Conservation (phyloP, 2,113 vertebrate genomes). For the Euleptes europaea region DNA sequence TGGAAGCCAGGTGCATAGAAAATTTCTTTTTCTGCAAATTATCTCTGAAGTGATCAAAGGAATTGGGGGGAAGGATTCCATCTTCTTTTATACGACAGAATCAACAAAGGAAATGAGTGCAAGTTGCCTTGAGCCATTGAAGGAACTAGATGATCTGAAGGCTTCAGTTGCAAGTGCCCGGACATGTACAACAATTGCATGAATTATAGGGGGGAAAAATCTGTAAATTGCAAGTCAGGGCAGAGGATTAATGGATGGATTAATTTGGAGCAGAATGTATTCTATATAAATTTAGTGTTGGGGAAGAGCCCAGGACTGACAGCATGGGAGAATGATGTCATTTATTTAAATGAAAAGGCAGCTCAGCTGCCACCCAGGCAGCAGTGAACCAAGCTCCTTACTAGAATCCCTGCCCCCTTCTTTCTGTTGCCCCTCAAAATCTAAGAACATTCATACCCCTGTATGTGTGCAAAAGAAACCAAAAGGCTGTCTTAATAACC, state of each 20-base stretch:
- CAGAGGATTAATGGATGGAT: slow-evolving; percentile 2
- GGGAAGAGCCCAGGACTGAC: slow-evolving; percentile 9
- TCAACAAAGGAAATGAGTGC: slow-evolving; percentile 36
- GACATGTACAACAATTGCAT: slow-evolving; percentile 16
- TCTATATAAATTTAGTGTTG: neutral
- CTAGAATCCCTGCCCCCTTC: neutral
- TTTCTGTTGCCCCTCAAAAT: neutral
- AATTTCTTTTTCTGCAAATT: neutral
- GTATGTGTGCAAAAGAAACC: neutral
- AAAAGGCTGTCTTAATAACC: neutral
- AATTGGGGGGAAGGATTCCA: neutral
- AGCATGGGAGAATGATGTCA: neutral
- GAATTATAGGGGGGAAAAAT: neutral
- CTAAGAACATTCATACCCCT: neutral
- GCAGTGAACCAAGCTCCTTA: neutral
- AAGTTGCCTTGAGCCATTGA: slow-evolving; percentile 46
- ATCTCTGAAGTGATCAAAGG: neutral
- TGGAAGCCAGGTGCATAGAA: neutral
- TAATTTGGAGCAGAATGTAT: slow-evolving; percentile 9
- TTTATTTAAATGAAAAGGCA: neutral
- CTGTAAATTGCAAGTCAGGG: slow-evolving; percentile 37
- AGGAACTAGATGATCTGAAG: slow-evolving; percentile 42
- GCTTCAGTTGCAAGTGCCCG: slow-evolving; percentile 42
- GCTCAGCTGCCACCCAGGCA: neutral
- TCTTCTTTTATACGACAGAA: slow-evolving; percentile 5